Evolutionary conservation across 2,888 invertebrate genomes (phyloP).

Genomic region (Drosophila colorata): DNA sequence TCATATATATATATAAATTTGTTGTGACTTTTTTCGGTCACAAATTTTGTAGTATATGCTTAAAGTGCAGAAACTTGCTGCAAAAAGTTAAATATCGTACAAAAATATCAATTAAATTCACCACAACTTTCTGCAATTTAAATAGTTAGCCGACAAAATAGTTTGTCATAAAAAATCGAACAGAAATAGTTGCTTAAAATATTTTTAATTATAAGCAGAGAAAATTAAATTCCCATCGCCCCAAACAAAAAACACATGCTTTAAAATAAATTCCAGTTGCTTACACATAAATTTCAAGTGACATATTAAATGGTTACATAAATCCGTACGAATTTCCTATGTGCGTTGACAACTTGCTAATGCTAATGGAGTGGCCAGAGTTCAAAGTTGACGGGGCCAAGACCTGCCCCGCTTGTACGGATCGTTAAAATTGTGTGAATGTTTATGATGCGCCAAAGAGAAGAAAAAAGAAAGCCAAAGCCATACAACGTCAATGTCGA

Average conservation of each 20-base stretch:
- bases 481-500: slow-evolving; percentile 73
- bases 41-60: neutral
- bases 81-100: neutral
- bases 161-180: neutral
- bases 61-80: neutral
- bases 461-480: slow-evolving; percentile 41
- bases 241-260: neutral
- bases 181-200: slow-evolving; percentile 3
- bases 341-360: slow-evolving; percentile 41
- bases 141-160: neutral
- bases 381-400: slow-evolving; percentile 18
- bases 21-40: neutral
- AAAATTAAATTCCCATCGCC: neutral
- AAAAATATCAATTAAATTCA: neutral
- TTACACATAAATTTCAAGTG: slow-evolving; percentile 12
- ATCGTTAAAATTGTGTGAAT: slow-evolving; percentile 57
- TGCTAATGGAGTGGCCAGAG: slow-evolving; percentile 55
- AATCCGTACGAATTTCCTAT: slow-evolving; percentile 14
- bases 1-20: neutral
- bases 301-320: slow-evolving; percentile 34
- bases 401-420: slow-evolving; percentile 11
- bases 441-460: slow-evolving; percentile 60
- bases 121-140: neutral
- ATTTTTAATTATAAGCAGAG: slow-evolving; percentile 1
- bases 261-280: neutral